These are phyloP conservation scores for Cyclargus thomasi DNA, from an alignment of 1,140 invertebrate genomes.

Conservation along the genomic window DNA sequence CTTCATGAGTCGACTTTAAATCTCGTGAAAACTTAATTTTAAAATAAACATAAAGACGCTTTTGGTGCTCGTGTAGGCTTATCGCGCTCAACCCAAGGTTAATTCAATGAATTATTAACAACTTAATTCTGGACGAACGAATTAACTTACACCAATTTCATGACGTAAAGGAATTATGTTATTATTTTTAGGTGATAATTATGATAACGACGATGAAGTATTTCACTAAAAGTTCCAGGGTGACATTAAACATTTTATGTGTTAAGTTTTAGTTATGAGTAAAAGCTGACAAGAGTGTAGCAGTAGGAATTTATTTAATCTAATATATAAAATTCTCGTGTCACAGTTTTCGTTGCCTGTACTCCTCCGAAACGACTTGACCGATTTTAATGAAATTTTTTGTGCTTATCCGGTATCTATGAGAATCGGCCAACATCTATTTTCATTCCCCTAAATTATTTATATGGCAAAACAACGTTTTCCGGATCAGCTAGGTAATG, in stretches of 20 bases:
- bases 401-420: too few relatives aligned
- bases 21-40: conserved; percentile 6
- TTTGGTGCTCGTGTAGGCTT: not conserved
- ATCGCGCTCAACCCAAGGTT: not conserved
- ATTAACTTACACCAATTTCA: not conserved
- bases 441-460: too few relatives aligned
- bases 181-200: not conserved
- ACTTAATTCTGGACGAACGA: not conserved
- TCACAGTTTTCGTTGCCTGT: too few relatives aligned
- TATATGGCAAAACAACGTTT: too few relatives aligned
- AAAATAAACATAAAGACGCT: not conserved
- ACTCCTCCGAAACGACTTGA: too few relatives aligned
- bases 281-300: too few relatives aligned
- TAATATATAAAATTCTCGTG: too few relatives aligned
- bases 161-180: not conserved
- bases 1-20: conserved; percentile 8
- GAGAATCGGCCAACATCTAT: too few relatives aligned
- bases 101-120: not conserved
- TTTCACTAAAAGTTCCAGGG: not conserved
- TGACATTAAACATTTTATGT: too few relatives aligned
- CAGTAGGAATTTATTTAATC: not conserved
- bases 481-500: too few relatives aligned
- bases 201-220: not conserved
- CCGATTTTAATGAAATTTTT: too few relatives aligned
- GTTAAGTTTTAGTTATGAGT: too few relatives aligned